Evolutionary conservation across 2,888 invertebrate species (phyloP).

Genomic region (Oscheius sp.): DNA sequence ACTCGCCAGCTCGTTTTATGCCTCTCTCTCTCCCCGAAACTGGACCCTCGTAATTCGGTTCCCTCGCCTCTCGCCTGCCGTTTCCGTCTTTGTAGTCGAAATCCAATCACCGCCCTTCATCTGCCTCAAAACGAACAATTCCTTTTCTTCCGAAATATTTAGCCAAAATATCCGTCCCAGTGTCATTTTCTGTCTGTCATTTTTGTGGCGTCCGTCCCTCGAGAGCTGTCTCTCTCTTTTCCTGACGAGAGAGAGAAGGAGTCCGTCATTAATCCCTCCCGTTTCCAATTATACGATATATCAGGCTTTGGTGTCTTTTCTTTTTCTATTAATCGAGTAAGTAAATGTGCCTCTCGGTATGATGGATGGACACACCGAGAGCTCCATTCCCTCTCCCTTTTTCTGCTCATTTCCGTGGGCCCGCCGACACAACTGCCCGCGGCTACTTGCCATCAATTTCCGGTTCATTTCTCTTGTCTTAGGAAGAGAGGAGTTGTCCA

Average conservation of each 20-base stretch:
- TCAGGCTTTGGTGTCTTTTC: not conserved
- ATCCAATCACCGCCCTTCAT: constrained; percentile 31
- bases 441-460: constrained; percentile 21
- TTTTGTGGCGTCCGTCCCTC: not conserved
- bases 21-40: constrained; percentile 6
- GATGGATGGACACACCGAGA: constrained; percentile 4
- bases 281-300: not conserved
- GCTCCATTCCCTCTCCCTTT: no score
- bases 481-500: no score
- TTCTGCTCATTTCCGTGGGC: constrained; percentile 14
- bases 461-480: constrained; percentile 19
- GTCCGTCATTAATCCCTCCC: not conserved
- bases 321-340: constrained; percentile 8
- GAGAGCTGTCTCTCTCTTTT: not conserved
- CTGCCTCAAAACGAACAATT: constrained; percentile 15
- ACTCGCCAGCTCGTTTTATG: constrained; percentile 19
- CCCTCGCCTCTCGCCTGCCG: constrained; percentile 26
- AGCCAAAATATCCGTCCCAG: not conserved
- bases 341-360: not conserved
- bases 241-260: not conserved
- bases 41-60: constrained; percentile 29
- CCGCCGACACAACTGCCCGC: constrained; percentile 21
- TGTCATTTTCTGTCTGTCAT: not conserved
- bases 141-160: not conserved
- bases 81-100: constrained; percentile 26